A percentile compares a stretch with the other conserved stretches of the same genome.
Conservation (phyloP, 2,888 invertebrate species). For the Pardosa pseudoannulata region DNA sequence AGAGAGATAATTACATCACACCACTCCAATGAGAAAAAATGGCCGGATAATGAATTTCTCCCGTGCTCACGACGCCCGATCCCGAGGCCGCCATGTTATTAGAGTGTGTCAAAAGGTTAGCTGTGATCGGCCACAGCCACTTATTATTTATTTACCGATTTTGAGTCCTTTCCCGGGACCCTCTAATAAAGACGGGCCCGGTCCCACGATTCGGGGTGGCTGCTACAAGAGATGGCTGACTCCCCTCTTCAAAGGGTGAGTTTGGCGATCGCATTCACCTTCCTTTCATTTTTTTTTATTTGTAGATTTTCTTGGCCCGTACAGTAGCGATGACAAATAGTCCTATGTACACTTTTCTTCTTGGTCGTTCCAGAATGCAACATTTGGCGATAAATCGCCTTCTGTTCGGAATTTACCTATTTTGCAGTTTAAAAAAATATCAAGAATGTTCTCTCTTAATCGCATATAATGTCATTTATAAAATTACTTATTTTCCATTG, state of each 20-base stretch:
- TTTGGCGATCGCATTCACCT: neutral
- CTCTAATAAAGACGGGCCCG: slow-evolving; percentile 68
- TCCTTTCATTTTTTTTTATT: too few relatives aligned
- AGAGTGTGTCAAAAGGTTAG: slow-evolving; percentile 58
- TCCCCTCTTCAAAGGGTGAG: slow-evolving; percentile 23
- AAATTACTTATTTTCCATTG: too few relatives aligned
- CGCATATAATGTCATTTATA: too few relatives aligned
- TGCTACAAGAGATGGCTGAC: neutral
- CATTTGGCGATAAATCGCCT: neutral
- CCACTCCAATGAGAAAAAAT: slow-evolving; percentile 48
- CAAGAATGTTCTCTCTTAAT: too few relatives aligned
- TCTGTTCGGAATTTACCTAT: too few relatives aligned
- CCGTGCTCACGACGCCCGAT: slow-evolving; percentile 40
- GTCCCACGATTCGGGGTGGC: slow-evolving; percentile 48
- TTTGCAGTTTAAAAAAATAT: too few relatives aligned
- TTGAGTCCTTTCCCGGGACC: slow-evolving; percentile 40
- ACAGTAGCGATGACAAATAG: slow-evolving; percentile 71
- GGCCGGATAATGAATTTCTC: slow-evolving; percentile 61
- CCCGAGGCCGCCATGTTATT: slow-evolving; percentile 60
- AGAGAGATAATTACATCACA: slow-evolving; percentile 62
- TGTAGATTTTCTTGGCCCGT: slow-evolving; percentile 31
- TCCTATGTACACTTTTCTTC: slow-evolving; percentile 3
- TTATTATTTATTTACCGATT: slow-evolving; percentile 72
- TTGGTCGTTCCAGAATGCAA: neutral
- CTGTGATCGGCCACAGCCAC: slow-evolving; percentile 51